Percentiles rank a stretch among this genome's conserved stretches.
Evolutionary conservation across 2,113 vertebrate genomes (phyloP).

Genomic region (Etheostoma cragini): DNA sequence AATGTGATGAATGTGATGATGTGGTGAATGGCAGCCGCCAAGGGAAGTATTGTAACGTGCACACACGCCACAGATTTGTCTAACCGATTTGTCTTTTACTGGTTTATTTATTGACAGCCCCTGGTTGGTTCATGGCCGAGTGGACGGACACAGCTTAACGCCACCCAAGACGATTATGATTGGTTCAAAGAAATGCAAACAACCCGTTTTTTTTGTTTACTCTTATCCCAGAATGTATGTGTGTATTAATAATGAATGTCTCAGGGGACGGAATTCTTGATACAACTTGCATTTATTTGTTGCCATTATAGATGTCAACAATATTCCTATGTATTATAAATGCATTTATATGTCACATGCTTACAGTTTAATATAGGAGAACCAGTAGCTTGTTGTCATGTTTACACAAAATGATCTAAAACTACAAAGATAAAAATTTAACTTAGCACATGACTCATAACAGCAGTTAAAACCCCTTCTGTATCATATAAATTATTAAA

Average conservation of each 20-base stretch:
- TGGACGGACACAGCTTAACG: background rate
- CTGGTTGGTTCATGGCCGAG: background rate
- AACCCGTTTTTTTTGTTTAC: too few relatives aligned
- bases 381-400: background rate
- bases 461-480: background rate
- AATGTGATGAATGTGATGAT: background rate
- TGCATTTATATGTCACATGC: background rate
- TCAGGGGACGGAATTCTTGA: background rate
- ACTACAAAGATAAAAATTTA: background rate
- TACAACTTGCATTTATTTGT: background rate
- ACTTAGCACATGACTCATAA: background rate
- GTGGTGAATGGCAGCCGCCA: background rate
- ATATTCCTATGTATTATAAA: background rate
- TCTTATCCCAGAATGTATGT: background rate
- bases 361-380: background rate
- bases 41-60: background rate
- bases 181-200: too few relatives aligned
- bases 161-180: too few relatives aligned
- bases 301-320: background rate
- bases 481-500: background rate
- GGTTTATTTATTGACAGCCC: slow-evolving; percentile 34
- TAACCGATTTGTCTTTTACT: slow-evolving; percentile 8
- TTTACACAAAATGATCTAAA: background rate
- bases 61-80: background rate
- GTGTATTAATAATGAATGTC: background rate